Evolutionary conservation across 2,113 vertebrate species (phyloP).

Genomic region (Camelus dromedarius): DNA sequence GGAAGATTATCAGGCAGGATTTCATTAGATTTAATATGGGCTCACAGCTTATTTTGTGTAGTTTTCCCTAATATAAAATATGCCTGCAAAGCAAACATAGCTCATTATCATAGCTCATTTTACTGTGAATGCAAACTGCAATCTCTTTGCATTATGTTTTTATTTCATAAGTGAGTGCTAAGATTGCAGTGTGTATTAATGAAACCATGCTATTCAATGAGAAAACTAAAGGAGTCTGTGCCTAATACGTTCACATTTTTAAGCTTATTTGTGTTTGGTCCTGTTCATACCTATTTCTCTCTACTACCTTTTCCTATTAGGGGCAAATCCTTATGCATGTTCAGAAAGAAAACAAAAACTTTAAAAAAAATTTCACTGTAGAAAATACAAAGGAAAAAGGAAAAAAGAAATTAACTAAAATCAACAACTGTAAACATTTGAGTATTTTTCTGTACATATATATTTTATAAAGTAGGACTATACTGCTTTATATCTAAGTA

Average conservation of each 20-base stretch:
- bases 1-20: neutral
- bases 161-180: neutral
- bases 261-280: neutral
- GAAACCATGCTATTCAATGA: neutral
- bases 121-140: neutral
- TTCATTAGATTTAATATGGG: neutral
- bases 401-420: neutral
- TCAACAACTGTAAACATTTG: neutral
- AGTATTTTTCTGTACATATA: neutral
- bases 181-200: neutral
- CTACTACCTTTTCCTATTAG: neutral
- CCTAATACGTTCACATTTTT: neutral
- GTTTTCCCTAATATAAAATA: neutral
- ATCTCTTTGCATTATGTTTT: neutral
- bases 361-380: neutral
- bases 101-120: neutral
- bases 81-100: neutral
- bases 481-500: neutral
- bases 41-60: conserved; percentile 5
- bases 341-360: conserved; percentile 15
- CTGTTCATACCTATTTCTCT: neutral
- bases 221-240: neutral
- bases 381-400: neutral
- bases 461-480: neutral
- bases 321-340: neutral